Evolutionary conservation across 2,797 vertebrate genomes (phyloP).

Genomic region (Tiaroga cobitis): DNA sequence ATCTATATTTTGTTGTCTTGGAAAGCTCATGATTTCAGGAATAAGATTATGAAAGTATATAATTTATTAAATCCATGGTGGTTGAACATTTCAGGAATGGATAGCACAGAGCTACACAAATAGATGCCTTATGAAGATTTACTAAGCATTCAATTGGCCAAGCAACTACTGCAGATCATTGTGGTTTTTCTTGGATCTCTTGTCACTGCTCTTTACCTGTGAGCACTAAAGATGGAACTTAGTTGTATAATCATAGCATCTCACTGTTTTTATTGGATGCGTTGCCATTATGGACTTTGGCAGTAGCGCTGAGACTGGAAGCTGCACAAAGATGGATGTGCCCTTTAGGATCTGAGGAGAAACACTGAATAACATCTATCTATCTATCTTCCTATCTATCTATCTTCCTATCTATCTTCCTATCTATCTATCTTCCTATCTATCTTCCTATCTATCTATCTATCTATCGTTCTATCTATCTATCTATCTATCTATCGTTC

Average conservation of each 20-base stretch:
- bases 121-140: constrained; percentile 6
- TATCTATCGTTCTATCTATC: neutral
- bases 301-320: constrained; percentile 9
- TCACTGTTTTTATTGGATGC: constrained; percentile 44
- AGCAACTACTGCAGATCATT: constrained; percentile 5
- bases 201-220: constrained; percentile 29
- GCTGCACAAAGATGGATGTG: constrained; percentile 31
- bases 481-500: too few relatives aligned
- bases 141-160: neutral
- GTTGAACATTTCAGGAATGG: constrained; percentile 15
- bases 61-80: constrained; percentile 1
- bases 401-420: too few relatives aligned
- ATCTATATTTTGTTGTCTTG: neutral
- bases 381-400: too few relatives aligned
- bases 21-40: constrained; percentile 7
- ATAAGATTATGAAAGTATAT: neutral
- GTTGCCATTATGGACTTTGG: constrained; percentile 38
- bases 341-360: constrained; percentile 14
- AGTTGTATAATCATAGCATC: constrained; percentile 34
- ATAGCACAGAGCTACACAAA: constrained; percentile 8
- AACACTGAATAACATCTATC: neutral
- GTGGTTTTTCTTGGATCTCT: constrained; percentile 34
- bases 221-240: constrained; percentile 26
- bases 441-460: too few relatives aligned
- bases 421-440: too few relatives aligned